Evolutionary conservation across 2,888 invertebrate genomes (phyloP).

Genomic region (Hedya salicella): DNA sequence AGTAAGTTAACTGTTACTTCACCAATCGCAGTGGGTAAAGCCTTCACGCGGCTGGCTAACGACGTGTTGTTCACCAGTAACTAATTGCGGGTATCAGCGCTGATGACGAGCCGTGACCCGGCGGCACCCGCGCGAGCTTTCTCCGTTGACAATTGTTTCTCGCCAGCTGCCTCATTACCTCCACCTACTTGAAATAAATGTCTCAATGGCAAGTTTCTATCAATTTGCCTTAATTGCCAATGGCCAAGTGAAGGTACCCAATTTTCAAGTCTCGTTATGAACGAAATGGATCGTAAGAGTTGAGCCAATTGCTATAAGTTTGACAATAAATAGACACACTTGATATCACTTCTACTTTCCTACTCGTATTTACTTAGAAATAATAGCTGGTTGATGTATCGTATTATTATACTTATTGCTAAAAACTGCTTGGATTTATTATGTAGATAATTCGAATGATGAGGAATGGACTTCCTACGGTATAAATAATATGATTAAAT

Average conservation of each 20-base stretch:
- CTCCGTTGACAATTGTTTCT: slow-evolving; percentile 43
- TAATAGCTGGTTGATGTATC: not conserved
- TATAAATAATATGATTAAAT: slow-evolving; percentile 20
- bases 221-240: slow-evolving; percentile 40
- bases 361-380: slow-evolving; percentile 1
- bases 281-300: slow-evolving; percentile 19
- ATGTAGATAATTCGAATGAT: slow-evolving; percentile 6
- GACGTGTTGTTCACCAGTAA: slow-evolving; percentile 18
- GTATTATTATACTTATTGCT: not conserved
- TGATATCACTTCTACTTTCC: slow-evolving; percentile 18
- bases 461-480: slow-evolving; percentile 1
- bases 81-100: slow-evolving; percentile 25
- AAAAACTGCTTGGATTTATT: not conserved
- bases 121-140: slow-evolving; percentile 33
- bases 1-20: slow-evolving; percentile 14
- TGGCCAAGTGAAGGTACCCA: slow-evolving; percentile 31
- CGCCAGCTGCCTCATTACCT: slow-evolving; percentile 41
- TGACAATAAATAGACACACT: not conserved
- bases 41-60: slow-evolving; percentile 21
- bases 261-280: slow-evolving; percentile 31
- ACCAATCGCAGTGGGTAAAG: slow-evolving; percentile 21
- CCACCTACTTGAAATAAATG: slow-evolving; percentile 40
- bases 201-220: slow-evolving; percentile 36
- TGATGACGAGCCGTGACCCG: slow-evolving; percentile 32
- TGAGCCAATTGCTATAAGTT: slow-evolving; percentile 2